These are phyloP conservation scores for Neomicropteryx cornuta DNA, from an alignment of 1,140 invertebrate genomes.

Conservation along the genomic window DNA sequence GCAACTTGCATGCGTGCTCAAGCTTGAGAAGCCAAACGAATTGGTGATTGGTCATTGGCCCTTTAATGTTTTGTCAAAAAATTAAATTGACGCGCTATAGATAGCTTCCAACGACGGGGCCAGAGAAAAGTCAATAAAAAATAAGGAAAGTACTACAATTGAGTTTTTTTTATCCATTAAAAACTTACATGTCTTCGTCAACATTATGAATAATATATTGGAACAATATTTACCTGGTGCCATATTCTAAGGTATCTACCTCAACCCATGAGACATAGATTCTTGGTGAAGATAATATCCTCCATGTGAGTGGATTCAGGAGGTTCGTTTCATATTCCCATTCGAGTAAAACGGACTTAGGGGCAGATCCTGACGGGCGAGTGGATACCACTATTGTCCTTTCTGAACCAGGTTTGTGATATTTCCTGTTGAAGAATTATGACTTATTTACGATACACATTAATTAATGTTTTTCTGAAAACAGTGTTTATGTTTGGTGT, in stretches of 20 bases:
- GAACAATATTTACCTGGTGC: slow-evolving; percentile 41
- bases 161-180: not conserved
- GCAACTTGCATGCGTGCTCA: too few relatives aligned
- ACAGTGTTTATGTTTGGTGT: not conserved
- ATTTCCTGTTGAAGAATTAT: slow-evolving; percentile 23
- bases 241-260: slow-evolving; percentile 56
- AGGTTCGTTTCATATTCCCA: slow-evolving; percentile 68
- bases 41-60: too few relatives aligned
- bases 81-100: slow-evolving; percentile 1
- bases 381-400: slow-evolving; percentile 59
- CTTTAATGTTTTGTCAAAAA: not conserved
- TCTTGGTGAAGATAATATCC: slow-evolving; percentile 56
- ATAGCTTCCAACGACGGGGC: not conserved
- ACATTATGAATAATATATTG: not conserved
- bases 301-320: slow-evolving; percentile 75
- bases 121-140: not conserved
- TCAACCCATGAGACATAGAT: slow-evolving; percentile 60
- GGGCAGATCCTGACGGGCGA: slow-evolving; percentile 50
- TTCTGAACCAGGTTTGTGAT: slow-evolving; percentile 52
- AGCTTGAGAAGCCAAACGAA: too few relatives aligned
- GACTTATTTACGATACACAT: not conserved
- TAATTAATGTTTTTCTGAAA: slow-evolving; percentile 1
- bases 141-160: not conserved
- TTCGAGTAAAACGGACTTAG: slow-evolving; percentile 52
- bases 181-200: not conserved